phyloP scores from a whole-genome alignment of 2,113 vertebrate genomes.

The Arvicanthis niloticus region DNA sequence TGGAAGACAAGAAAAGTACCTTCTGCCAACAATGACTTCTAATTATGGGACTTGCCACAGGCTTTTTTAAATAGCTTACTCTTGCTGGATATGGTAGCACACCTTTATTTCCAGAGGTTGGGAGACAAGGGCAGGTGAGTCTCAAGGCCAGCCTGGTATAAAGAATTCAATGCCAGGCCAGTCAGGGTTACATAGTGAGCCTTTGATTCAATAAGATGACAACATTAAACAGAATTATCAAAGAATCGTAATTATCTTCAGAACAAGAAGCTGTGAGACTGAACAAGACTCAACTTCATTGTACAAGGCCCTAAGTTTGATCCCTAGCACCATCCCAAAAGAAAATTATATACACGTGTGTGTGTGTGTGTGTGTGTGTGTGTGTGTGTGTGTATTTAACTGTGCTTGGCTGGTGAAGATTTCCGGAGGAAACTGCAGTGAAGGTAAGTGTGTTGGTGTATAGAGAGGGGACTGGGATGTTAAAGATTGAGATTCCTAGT shows the following conservation, averaged over 20 bases:
- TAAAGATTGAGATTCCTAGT: not conserved
- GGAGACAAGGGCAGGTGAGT: not conserved
- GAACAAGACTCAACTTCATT: not conserved
- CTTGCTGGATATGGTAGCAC: not conserved
- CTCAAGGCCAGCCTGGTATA: not conserved
- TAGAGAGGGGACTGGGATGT: no score
- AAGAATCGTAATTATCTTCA: not conserved
- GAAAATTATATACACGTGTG: not conserved
- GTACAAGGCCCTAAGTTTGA: not conserved
- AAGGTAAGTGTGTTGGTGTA: not conserved
- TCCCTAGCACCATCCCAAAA: not conserved
- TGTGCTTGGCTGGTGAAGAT: not conserved
- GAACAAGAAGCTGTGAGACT: not conserved
- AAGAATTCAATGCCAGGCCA: not conserved
- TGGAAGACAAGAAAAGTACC: not conserved
- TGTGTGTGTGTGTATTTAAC: not conserved
- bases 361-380: not conserved
- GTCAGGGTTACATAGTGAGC: not conserved
- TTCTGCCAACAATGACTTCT: not conserved
- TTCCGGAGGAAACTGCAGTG: not conserved
- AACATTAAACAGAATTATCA: not conserved
- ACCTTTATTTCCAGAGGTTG: not conserved
- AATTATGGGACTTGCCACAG: not conserved
- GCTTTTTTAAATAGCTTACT: not conserved
- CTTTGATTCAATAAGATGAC: not conserved